Conservation (phyloP, 2,888 invertebrate species). For the Dysmachus trigonus region DNA sequence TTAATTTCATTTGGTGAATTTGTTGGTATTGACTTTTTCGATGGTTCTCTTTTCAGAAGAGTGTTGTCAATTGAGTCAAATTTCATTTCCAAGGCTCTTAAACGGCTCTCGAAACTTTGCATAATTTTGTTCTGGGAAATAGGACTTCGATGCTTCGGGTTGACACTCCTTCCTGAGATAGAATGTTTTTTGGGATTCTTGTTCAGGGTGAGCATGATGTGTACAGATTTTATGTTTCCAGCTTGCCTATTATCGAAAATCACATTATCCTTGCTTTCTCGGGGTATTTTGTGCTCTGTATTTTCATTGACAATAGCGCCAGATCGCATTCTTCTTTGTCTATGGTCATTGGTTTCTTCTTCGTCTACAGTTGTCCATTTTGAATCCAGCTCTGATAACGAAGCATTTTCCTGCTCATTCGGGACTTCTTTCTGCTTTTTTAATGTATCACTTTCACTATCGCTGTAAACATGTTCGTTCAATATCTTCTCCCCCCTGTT, state of each 20-base stretch:
- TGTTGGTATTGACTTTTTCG: neutral
- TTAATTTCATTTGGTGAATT: neutral
- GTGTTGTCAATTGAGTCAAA: neutral
- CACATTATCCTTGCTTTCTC: neutral
- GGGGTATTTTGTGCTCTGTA: neutral
- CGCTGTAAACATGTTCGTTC: neutral
- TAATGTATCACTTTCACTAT: neutral
- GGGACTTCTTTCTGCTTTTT: neutral
- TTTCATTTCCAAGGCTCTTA: neutral
- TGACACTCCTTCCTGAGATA: neutral
- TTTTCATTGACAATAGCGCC: neutral
- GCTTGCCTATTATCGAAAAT: neutral
- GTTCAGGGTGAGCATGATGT: neutral
- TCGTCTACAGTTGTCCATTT: neutral
- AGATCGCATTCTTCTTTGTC: neutral
- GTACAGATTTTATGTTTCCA: neutral
- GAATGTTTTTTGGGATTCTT: neutral
- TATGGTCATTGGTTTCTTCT: neutral
- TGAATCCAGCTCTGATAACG: neutral
- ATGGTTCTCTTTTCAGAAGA: neutral
- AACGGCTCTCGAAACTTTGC: neutral
- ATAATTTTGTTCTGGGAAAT: neutral
- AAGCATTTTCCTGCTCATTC: neutral
- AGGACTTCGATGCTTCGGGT: neutral
- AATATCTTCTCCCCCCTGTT: neutral